phyloP scores from a whole-genome alignment of 1,140 invertebrate genomes.

The Chionoecetes opilio region DNA sequence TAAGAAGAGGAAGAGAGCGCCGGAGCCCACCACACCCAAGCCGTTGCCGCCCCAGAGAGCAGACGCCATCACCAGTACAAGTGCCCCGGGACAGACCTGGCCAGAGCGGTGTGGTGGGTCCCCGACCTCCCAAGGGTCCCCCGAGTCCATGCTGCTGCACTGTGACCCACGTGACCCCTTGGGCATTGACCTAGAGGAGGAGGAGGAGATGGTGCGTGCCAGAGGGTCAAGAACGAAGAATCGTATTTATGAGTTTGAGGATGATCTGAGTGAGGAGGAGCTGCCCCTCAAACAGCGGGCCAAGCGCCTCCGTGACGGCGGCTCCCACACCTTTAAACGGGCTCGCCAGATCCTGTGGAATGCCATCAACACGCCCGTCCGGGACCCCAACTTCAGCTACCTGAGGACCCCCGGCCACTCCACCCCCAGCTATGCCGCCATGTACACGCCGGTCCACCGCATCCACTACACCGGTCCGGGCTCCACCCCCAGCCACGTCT shows the following conservation, averaged over 20 bases:
- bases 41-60: neutral
- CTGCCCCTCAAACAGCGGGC: slow-evolving; percentile 38
- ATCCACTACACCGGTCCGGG: slow-evolving; percentile 68
- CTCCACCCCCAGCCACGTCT: slow-evolving; percentile 64
- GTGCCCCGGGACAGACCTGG: neutral
- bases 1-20: slow-evolving; percentile 54
- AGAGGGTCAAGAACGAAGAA: neutral
- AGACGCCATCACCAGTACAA: neutral
- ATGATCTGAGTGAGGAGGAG: slow-evolving; percentile 70
- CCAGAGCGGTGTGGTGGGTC: neutral
- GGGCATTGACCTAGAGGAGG: slow-evolving; percentile 62
- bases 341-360: slow-evolving; percentile 63
- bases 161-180: slow-evolving; percentile 69
- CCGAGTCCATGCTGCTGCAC: slow-evolving; percentile 60
- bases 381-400: slow-evolving; percentile 73
- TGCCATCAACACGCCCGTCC: slow-evolving; percentile 66
- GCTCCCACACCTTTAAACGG: slow-evolving; percentile 47
- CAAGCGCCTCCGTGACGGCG: neutral
- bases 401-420: slow-evolving; percentile 51
- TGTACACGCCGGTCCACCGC: slow-evolving; percentile 71
- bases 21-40: neutral
- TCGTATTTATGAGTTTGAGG: slow-evolving; percentile 71
- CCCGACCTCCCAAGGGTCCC: slow-evolving; percentile 38
- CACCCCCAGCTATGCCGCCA: slow-evolving; percentile 58
- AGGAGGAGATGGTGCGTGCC: neutral